Base-by-base conservation (phyloP, 2,888 invertebrate species). In the Epinotia brunnichana region DNA sequence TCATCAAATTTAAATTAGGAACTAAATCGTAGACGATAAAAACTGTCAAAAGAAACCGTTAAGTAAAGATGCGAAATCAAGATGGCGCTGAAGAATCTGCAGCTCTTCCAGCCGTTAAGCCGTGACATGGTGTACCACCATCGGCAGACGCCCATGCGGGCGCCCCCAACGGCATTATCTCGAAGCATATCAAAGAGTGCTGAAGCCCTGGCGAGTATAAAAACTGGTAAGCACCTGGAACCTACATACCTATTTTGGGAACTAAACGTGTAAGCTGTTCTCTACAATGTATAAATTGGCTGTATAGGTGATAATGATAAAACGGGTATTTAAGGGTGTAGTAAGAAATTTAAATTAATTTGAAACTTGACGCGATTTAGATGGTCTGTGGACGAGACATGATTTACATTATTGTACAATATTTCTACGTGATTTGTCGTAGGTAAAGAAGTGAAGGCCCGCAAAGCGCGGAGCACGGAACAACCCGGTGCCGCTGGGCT, bases 41-140 rank as follows among this genome's bases (percentile, higher is more conserved):
- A 35, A 41, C 41, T 66, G 21, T n/a, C 21, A 21, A 54, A 54
- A 41, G 24, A 29, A 29, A 11, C 39, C 64, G 24, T 29, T 66
- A 64, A 75, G 21, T 70, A 74, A 83, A 82, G 74, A 84, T 84
- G 84, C 78, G 35, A 24, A 70, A 67, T 29, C 64, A 80, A 64
- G 54, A 93, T 93, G 94, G 88, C 92, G 73, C 70, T 93, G 76
- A 92, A 90, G 80, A 92, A 91, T 74, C 82, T 93, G 5, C 90
- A 89, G 79, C 78, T 93, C 71, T 88, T 91, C 68, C 88, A 86
- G 69, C 90, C 91, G 5, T 78, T 85, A 77, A 84, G 83, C 57
- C 79, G 86, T n/a, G 88, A 89, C 53, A 90, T 87, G 87, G 87
- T 86, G 66, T 87, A 90, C 75, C 86, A 86, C 71, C 88, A 87